Evolutionary conservation across 1,140 invertebrate genomes (phyloP).

Genomic region (Drosophila arizonae): DNA sequence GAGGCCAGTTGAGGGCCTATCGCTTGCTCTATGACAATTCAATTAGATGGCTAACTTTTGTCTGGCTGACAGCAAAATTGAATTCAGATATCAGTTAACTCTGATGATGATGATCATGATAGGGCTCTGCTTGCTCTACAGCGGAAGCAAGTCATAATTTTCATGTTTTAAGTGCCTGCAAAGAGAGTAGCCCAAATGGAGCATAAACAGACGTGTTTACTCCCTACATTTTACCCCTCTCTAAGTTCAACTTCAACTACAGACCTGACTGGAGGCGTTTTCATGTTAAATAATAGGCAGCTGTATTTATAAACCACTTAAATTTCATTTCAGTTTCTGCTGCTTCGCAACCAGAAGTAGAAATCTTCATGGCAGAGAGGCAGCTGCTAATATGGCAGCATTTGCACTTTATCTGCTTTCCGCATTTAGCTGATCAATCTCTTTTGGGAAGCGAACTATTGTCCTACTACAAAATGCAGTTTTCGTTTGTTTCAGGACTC

Average conservation of each 20-base stretch:
- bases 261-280: no score
- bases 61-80: conserved; percentile 15
- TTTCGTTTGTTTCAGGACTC: neutral
- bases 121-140: neutral
- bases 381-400: no score
- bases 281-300: no score
- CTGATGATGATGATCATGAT: neutral
- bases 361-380: no score
- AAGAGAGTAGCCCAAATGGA: neutral
- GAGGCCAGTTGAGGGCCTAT: conserved; percentile 19
- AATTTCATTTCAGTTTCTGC: no score
- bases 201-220: neutral
- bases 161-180: neutral
- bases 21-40: conserved; percentile 53
- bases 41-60: conserved; percentile 52
- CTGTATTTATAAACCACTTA: no score
- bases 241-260: no score
- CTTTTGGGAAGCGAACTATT: neutral
- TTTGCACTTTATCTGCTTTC: no score
- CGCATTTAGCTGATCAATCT: neutral
- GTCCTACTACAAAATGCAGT: neutral
- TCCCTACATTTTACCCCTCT: neutral
- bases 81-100: conserved; percentile 16
- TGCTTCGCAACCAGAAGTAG: no score
- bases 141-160: conserved; percentile 10